Conservation (phyloP, 2,888 invertebrate species). For the Vandiemenella viatica region DNA sequence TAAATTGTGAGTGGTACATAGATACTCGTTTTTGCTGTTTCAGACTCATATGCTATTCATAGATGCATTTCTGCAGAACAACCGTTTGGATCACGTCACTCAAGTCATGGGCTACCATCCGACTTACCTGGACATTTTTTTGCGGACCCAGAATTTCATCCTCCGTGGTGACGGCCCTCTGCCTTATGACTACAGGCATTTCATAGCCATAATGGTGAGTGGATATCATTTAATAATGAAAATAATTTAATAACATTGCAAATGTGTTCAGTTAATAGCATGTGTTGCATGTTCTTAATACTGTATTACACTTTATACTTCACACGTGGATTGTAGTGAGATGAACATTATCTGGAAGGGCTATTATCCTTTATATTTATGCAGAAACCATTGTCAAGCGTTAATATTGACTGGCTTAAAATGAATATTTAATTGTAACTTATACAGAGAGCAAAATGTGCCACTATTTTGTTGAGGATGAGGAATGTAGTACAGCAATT, state of each 20-base stretch:
- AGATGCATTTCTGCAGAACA: conserved; percentile 34
- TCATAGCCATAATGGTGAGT: conserved; percentile 78
- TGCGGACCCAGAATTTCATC: conserved; percentile 63
- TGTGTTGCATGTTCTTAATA: not conserved
- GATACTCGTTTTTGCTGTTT: too few species aligned
- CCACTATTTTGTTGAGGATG: too few species aligned
- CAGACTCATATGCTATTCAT: conserved; percentile 31
- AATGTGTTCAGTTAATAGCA: not conserved
- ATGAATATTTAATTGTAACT: too few species aligned
- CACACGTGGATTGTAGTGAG: too few species aligned
- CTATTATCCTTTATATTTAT: too few species aligned
- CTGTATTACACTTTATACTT: not conserved
- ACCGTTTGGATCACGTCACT: conserved; percentile 55
- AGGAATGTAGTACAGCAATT: too few species aligned
- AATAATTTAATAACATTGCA: not conserved
- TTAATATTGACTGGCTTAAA: too few species aligned
- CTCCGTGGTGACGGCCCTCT: conserved; percentile 70
- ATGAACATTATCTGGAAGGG: too few species aligned
- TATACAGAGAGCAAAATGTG: too few species aligned
- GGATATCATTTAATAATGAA: not conserved
- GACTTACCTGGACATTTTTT: conserved; percentile 61
- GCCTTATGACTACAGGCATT: conserved; percentile 64
- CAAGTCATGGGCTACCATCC: conserved; percentile 72
- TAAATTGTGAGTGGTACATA: too few species aligned
- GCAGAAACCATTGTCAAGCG: too few species aligned